A percentile compares a stretch with the other conserved stretches of the same genome.
Evolutionary conservation across 2,888 invertebrate species (phyloP).

Genomic region (Polylopha cassiicola): DNA sequence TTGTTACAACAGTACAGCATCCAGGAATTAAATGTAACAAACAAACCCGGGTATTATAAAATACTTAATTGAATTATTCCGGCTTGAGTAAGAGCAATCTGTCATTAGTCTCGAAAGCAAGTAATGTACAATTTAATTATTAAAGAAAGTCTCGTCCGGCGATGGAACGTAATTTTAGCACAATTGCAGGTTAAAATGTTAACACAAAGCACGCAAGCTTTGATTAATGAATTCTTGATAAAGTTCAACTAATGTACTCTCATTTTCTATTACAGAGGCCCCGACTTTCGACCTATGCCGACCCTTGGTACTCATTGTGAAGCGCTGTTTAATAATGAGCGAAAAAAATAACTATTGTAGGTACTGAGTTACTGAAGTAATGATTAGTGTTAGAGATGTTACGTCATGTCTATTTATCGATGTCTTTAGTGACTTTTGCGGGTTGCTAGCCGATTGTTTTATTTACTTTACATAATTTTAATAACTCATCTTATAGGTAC

Average conservation of each 20-base stretch:
- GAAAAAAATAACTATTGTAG: constrained; percentile 13
- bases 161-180: constrained; percentile 19
- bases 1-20: background rate
- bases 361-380: constrained; percentile 2
- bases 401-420: constrained; percentile 2
- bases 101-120: constrained; percentile 22
- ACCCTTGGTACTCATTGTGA: constrained; percentile 12
- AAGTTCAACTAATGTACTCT: constrained; percentile 13
- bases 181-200: constrained; percentile 18
- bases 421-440: background rate
- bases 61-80: constrained; percentile 24
- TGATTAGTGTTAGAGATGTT: constrained; percentile 7
- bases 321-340: constrained; percentile 11
- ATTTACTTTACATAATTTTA: too few species aligned
- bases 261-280: constrained; percentile 18
- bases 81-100: constrained; percentile 23
- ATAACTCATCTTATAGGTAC: too few species aligned
- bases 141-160: constrained; percentile 24
- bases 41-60: too few species aligned
- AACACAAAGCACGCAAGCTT: constrained; percentile 19
- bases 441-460: too few species aligned
- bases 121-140: constrained; percentile 25
- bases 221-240: constrained; percentile 25
- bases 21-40: too few species aligned
- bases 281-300: constrained; percentile 15